Base-by-base conservation (phyloP, 2,113 vertebrate genomes). In the Odontesthes bonariensis region DNA sequence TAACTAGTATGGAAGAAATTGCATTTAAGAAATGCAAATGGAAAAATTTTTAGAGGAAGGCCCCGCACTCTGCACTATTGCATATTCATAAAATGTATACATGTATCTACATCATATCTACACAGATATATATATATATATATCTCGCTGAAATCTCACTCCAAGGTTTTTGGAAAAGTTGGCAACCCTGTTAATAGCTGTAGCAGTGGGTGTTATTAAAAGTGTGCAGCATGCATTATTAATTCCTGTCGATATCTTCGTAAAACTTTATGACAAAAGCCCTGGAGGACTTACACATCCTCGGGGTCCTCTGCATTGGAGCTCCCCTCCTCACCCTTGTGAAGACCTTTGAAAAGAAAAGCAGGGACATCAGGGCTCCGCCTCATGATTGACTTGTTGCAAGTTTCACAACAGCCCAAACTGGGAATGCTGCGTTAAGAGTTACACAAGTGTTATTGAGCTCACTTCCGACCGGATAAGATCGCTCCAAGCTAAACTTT, bases 231-330 rank as follows among this genome's bases (percentile, higher is more conserved):
- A 3, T n/a, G n/a, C 3, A 53, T 33, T 46, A 49, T 20, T 73
- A 42, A 14, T 20, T 40, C 19, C 33, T 23, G 60, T 27, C 35
- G 20, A 32, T n/a, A 22, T 10, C 19, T 1, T 0, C 23, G 9
- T 5, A 8, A 32, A 9, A 4, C 2, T 23, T 57, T 60, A 72
- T 5, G 78, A 60, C 63, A 57, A 66, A 60, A 65, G 17, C 31
- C 3, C 2, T 4, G 0, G 20, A 46, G n/a, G 23, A 93, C 92
- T 90, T 64, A 94, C 94, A 93, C 92, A 35, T 93, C 84, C 5
- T 90, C 81, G 3, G 75, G 67, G 19, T 89, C 82, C 35, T 95
- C 93, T 38, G 81, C 67, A 6, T 75, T 81, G 23, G 85, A 67
- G 47, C 76, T 71, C 23, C 67, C 80, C 22, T 88, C 90, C 33